Base-by-base conservation (phyloP, 2,113 vertebrate genomes). In the Oriolus oriolus region DNA sequence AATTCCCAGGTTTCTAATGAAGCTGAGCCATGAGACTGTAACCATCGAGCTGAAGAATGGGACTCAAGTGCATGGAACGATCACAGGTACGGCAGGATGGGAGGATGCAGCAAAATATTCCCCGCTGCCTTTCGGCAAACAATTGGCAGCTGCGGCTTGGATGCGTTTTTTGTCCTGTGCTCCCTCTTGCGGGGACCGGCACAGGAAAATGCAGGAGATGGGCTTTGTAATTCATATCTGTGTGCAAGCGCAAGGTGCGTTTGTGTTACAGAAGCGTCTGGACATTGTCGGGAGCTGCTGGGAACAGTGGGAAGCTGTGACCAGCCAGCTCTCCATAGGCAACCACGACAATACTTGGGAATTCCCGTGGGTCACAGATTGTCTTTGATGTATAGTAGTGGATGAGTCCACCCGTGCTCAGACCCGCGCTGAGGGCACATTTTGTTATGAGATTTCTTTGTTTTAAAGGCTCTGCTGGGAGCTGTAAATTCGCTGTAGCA, bases 1-100 rank as follows among this genome's bases (percentile, higher is more conserved):
- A 22, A 90, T 69, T 70, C 21, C n/a, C 79, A 99, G 99, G 84
- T 99, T 99, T 98, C 98, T 99, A 90, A 99, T 99, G 99, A 99
- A 99, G 96, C 96, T 99, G 98, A 99, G 99, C 96, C 99, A 99
- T 47, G 99, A 99, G 98, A 99, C 99, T 12, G 99, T 99, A 42
- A 99, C 99, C 53, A 99, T 99, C 65, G 99, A 99, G 68, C 97
- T 99, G 97, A 99, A 99, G 97, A 99, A 99, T 54, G 99, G 99
- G 76, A 99, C 99, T 10, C 99, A 99, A 95, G 99, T 99, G 41
- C 99, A 99, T 10, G 99, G 99, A 69, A 99, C 99, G 8, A 99
- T 99, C 89, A 99, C 99, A 98, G 99, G 99, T 99, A 97, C 37
- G 91, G 23, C 1, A 1, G 27, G 45, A 13, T 16, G 23, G 47